Evolutionary conservation across 2,888 invertebrate genomes (phyloP), one percentile per base, ranked within the genome.

Genomic region (Leptarthrus brevirostris): DNA sequence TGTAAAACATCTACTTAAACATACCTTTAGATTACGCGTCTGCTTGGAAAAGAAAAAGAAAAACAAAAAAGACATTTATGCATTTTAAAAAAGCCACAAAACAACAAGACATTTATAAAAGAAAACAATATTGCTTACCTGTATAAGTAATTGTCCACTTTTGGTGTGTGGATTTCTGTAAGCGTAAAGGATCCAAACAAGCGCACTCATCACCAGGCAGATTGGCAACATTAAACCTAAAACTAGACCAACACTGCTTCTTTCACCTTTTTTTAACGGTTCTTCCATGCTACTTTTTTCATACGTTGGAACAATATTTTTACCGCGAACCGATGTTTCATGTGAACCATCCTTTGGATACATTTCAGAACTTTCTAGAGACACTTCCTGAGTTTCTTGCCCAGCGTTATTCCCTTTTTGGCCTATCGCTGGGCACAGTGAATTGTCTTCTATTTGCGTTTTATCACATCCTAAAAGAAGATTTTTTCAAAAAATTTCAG

Each of bases 101-200:
- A 5, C 4, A 5, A 30, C 30, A 30, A 30, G 4, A 30, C 8
- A 30, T 30, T 5, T 3, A 30, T 5, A 30, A 30, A 30, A 8
- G 8, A 3, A 8, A 30, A 30, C 30, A 30, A 30, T 3, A 30
- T 34, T 24, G 20, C 88, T 87, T 86, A 97, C 97, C 91, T 95
- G 94, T 81, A 99, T 98, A 71, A 99, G 90, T 81, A 98, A 90
- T 86, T 98, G 97, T 76, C 99, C 99, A 79, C 97, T 96, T 66
- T 94, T 90, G 4, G 96, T 94, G 82, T 97, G 97, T 1, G 98
- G 98, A 87, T 97, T 95, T 82, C 94, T 92, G 87, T 98, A 99
- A 3, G 98, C 98, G 84, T 98, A 98, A 16, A 93, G 86, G 16
- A 92, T 85, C 98, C 98, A 98, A 6, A 91, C 89, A 24, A 88